phyloP scores from a whole-genome alignment of 2,797 vertebrate genomes.

The Dicrostonyx torquatus region DNA sequence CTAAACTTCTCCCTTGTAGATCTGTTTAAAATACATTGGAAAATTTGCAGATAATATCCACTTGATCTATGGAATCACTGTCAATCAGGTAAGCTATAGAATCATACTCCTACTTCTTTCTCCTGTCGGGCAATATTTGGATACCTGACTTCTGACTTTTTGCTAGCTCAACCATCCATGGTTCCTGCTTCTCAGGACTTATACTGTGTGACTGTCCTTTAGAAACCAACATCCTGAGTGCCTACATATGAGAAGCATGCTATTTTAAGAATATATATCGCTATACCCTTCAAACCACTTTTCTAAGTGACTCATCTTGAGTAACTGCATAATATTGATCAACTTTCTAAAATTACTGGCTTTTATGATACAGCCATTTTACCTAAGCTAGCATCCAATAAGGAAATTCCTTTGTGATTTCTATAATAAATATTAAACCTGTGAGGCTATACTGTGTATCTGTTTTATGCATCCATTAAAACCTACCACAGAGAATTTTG shows the following conservation, averaged over 20 bases:
- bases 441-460: background rate
- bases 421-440: background rate
- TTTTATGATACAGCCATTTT: background rate
- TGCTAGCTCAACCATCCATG: too few relatives aligned
- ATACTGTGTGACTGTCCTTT: background rate
- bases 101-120: background rate
- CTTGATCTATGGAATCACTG: background rate
- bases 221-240: background rate
- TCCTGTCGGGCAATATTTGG: background rate
- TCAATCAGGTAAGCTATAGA: too few relatives aligned
- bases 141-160: background rate
- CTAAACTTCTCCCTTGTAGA: background rate
- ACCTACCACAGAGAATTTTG: background rate
- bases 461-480: background rate
- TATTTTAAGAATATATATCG: conserved; percentile 11
- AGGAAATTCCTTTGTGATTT: background rate
- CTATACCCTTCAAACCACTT: background rate
- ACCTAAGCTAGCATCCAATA: background rate
- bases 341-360: conserved; percentile 18
- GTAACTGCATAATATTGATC: conserved; percentile 16
- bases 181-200: background rate
- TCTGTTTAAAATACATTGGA: background rate
- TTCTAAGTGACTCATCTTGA: background rate
- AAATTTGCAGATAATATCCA: background rate
- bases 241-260: background rate